phyloP scores from a whole-genome alignment of 2,888 invertebrate species.

The Aphodius granarius region DNA sequence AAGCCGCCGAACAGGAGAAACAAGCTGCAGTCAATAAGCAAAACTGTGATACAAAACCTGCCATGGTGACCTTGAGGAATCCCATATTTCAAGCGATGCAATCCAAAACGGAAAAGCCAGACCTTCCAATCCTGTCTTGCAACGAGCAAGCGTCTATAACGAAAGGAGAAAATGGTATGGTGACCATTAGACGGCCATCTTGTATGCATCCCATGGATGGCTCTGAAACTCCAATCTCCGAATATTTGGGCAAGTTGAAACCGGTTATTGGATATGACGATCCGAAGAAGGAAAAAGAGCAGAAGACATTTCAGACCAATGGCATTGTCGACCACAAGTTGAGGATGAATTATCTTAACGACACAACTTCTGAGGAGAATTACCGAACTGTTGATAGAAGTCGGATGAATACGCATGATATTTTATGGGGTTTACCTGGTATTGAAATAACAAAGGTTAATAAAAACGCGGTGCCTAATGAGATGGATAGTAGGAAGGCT shows the following conservation, averaged over 20 bases:
- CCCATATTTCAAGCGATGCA: conserved; percentile 69
- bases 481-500: conserved; percentile 39
- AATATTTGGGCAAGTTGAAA: conserved; percentile 42
- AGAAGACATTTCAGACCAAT: neutral
- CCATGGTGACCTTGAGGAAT: conserved; percentile 77
- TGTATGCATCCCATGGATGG: conserved; percentile 35
- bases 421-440: conserved; percentile 51
- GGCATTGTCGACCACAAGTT: neutral
- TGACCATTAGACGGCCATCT: conserved; percentile 76
- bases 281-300: conserved; percentile 7
- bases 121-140: conserved; percentile 40
- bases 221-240: conserved; percentile 38
- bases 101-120: conserved; percentile 48
- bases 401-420: conserved; percentile 49
- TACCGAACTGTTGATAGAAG: conserved; percentile 1
- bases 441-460: conserved; percentile 54
- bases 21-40: conserved; percentile 18
- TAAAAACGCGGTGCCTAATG: conserved; percentile 41
- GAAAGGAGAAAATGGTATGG: conserved; percentile 77
- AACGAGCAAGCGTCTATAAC: conserved; percentile 64
- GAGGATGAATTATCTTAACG: neutral
- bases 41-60: conserved; percentile 53
- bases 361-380: neutral
- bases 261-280: conserved; percentile 42
- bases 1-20: conserved; percentile 35